Evolutionary conservation across 2,113 vertebrate species (phyloP).

Genomic region (Solea solea): DNA sequence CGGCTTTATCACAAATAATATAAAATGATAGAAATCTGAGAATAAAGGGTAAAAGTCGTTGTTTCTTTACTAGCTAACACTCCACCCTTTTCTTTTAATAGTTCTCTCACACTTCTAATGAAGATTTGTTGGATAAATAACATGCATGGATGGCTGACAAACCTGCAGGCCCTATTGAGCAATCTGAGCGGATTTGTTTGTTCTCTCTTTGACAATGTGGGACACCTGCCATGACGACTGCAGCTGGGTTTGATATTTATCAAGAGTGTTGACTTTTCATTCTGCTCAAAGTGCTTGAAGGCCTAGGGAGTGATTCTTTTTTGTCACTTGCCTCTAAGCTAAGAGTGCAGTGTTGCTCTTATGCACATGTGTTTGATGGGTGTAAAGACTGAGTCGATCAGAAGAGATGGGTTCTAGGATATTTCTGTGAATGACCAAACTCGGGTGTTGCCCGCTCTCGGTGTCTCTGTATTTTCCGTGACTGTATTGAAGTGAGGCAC

Average conservation of each 20-base stretch:
- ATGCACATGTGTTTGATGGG: conserved; percentile 44
- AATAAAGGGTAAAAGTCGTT: neutral
- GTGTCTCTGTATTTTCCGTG: conserved; percentile 19
- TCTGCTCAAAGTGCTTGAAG: conserved; percentile 42
- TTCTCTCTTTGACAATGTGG: conserved; percentile 68
- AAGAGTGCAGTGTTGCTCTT: conserved; percentile 51
- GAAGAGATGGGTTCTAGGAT: too few species aligned
- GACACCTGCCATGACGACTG: conserved; percentile 79
- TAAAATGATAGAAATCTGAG: neutral
- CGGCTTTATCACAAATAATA: conserved; percentile 29
- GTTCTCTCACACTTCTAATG: conserved; percentile 27
- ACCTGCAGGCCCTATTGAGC: conserved; percentile 74
- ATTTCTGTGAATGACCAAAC: neutral
- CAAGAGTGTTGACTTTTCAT: conserved; percentile 79
- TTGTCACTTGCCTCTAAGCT: conserved; percentile 61
- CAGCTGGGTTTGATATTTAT: conserved; percentile 74
- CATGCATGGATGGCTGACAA: conserved; percentile 62
- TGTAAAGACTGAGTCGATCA: neutral
- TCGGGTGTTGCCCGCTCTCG: conserved; percentile 1
- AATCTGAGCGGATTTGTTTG: conserved; percentile 78
- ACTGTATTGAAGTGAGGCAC: conserved; percentile 29
- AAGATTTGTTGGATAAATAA: conserved; percentile 45
- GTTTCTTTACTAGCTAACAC: conserved; percentile 6
- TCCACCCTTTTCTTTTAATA: conserved; percentile 14
- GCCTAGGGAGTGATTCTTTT: conserved; percentile 68